These are phyloP conservation scores for Cherax quadricarinatus DNA, from an alignment of 1,140 invertebrate genomes.

Conservation along the genomic window DNA sequence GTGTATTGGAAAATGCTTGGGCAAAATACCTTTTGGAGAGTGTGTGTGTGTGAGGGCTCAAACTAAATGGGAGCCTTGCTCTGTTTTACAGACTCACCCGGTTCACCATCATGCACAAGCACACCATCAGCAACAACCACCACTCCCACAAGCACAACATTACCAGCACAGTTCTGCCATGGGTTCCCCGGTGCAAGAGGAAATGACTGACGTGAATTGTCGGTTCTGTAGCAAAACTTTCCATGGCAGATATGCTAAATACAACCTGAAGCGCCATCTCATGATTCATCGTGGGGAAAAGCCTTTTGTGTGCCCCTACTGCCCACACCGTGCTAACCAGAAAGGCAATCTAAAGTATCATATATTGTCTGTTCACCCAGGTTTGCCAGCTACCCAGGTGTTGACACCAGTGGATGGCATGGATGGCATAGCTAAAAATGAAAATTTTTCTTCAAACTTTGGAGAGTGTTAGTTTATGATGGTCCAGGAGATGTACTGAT, in stretches of 20 bases:
- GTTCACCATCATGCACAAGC: slow-evolving; percentile 78
- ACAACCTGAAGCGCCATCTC: slow-evolving; percentile 74
- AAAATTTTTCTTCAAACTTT: slow-evolving; percentile 5
- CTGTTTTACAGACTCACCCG: slow-evolving; percentile 86
- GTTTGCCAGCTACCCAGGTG: slow-evolving; percentile 5
- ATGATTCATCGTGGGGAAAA: slow-evolving; percentile 73
- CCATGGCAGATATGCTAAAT: slow-evolving; percentile 65
- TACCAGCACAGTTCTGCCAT: slow-evolving; percentile 10
- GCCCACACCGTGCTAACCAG: slow-evolving; percentile 74
- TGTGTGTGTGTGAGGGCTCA: slow-evolving; percentile 15
- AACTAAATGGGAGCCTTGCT: slow-evolving; percentile 64
- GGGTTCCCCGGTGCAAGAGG: slow-evolving; percentile 28
- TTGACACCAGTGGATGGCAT: neutral
- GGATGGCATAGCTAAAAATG: neutral
- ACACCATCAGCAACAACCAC: slow-evolving; percentile 48
- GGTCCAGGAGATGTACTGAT: neutral
- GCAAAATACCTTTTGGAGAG: neutral
- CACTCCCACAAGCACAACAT: slow-evolving; percentile 1
- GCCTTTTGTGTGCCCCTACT: slow-evolving; percentile 77
- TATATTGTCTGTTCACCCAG: slow-evolving; percentile 56
- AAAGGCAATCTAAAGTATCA: slow-evolving; percentile 74
- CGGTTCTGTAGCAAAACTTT: slow-evolving; percentile 69
- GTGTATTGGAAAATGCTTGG: neutral
- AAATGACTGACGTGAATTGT: slow-evolving; percentile 42
- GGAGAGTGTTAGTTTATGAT: neutral